phyloP scores from a whole-genome alignment of 2,797 vertebrate genomes.

The Syngnathus rostellatus region DNA sequence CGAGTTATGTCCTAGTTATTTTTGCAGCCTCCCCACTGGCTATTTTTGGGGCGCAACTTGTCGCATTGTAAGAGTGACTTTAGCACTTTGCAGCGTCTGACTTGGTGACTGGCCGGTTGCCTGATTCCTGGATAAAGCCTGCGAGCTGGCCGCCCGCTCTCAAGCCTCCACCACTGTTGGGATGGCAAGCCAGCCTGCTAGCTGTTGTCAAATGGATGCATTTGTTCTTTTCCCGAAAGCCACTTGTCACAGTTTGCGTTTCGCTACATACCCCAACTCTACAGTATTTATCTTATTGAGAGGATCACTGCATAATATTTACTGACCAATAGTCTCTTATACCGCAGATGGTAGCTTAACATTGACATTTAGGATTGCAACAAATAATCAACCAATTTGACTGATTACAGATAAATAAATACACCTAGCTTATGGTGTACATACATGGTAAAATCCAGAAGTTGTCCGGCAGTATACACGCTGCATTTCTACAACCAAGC shows the following conservation, averaged over 20 bases:
- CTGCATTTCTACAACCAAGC: not conserved
- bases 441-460: not conserved
- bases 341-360: not conserved
- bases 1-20: not conserved
- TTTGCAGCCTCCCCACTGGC: not conserved
- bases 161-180: not conserved
- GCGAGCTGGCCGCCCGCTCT: not conserved
- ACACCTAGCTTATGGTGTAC: too few species aligned
- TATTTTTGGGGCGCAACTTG: not conserved
- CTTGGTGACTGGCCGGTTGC: slow-evolving; percentile 1
- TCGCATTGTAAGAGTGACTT: not conserved
- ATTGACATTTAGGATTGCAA: too few species aligned
- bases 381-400: too few species aligned
- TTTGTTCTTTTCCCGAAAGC: not conserved
- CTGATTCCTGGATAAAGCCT: not conserved
- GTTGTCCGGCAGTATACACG: not conserved
- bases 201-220: slow-evolving; percentile 2
- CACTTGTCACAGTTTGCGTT: not conserved
- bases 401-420: too few species aligned
- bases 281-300: not conserved
- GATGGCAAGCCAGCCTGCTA: not conserved
- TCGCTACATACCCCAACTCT: not conserved
- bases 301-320: not conserved
- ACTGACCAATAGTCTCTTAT: not conserved
- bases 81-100: not conserved